Evolutionary conservation across 1,140 invertebrate species (phyloP).

Genomic region (Lordiphosa collinella): DNA sequence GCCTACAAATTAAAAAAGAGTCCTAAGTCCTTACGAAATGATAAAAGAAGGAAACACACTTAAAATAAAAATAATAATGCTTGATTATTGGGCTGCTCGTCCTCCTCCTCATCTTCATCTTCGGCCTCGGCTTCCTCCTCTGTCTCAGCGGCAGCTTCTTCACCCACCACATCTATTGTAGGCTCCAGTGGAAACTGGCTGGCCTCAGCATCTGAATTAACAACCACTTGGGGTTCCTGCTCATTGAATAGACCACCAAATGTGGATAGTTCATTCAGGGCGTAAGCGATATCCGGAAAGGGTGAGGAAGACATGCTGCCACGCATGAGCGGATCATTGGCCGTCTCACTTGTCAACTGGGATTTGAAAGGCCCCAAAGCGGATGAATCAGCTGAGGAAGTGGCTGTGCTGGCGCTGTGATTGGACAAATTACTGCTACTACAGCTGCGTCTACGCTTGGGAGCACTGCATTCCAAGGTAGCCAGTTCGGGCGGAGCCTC

Average conservation of each 20-base stretch:
- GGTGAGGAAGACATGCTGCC: slow-evolving; percentile 4
- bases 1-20: slow-evolving; percentile 13
- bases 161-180: slow-evolving; percentile 31
- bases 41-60: too few species aligned
- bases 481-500: slow-evolving; percentile 3
- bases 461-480: slow-evolving; percentile 8
- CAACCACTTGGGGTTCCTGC: slow-evolving; percentile 29
- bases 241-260: slow-evolving; percentile 25
- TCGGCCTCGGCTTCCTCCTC: too few species aligned
- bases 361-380: slow-evolving; percentile 27
- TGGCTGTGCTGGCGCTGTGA: slow-evolving; percentile 32
- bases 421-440: slow-evolving; percentile 49
- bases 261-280: slow-evolving; percentile 48
- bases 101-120: too few species aligned
- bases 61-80: too few species aligned
- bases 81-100: slow-evolving; percentile 6
- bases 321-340: slow-evolving; percentile 13
- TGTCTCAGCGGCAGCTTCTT: too few species aligned
- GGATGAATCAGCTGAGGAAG: slow-evolving; percentile 20
- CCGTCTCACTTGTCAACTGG: slow-evolving; percentile 7
- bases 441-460: slow-evolving; percentile 34
- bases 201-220: slow-evolving; percentile 30
- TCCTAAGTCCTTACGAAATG: too few species aligned
- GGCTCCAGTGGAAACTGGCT: slow-evolving; percentile 8
- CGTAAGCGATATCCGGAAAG: slow-evolving; percentile 30